Base-by-base conservation (phyloP, 2,888 invertebrate genomes). In the Tetragnatha montana region DNA sequence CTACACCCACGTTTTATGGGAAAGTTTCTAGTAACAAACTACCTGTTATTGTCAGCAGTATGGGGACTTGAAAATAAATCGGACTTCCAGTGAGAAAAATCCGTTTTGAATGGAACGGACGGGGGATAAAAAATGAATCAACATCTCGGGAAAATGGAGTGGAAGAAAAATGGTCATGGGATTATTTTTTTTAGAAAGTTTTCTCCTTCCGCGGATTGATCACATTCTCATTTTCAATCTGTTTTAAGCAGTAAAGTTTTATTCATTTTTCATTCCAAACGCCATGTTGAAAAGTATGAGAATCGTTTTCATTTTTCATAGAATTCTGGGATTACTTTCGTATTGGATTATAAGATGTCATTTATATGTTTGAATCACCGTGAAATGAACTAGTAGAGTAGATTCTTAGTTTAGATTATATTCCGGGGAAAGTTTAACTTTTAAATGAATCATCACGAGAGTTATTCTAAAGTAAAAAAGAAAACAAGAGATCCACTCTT, bases 201-300 rank as follows among this genome's bases (percentile, higher is more conserved):
- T 60, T 60, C 17, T 8, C 60, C 17, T 60, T 60, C 60, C 60
- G 17, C 60, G 60, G 10, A 60, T 60, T 60, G 60, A 60, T 60
- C 60, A 60, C 60, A 60, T 60, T 60, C 60, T 60, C 60, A 60
- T 60, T 60, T 60, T 60, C 60, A 60, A 60, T 60, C 60, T 60
- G 60, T 60, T 60, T 60, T 60, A 60, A 60, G 60, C 60, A 60
- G 60, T 60, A 60, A 60, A 10, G 60, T 60, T 60, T 60, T 17
- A 60, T 60, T 10, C 60, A 60, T 60, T 60, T 60, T 60, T 60
- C 60, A 60, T 60, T 60, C 14, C 8, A 60, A 60, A 35, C 35
- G 35, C 35, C 35, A 35, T 35, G 35, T 35, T 35, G 35, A 35
- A 35, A 35, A 35, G 35, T 35, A 35, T 35, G 35, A 35, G 35